Evolutionary conservation across 1,140 invertebrate species (phyloP).

Genomic region (Listronotus oregonensis): DNA sequence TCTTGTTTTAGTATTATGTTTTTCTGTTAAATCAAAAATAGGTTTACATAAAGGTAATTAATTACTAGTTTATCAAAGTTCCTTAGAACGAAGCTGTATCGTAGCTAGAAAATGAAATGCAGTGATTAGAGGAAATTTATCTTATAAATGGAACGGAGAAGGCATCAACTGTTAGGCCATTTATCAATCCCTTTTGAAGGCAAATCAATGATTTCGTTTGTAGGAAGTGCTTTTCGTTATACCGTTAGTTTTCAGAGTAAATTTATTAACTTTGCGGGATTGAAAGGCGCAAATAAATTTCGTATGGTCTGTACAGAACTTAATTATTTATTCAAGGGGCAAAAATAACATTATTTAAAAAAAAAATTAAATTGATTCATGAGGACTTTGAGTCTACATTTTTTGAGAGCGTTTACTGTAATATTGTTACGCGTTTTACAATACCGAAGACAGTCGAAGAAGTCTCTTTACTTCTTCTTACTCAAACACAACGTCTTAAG

Average conservation of each 20-base stretch:
- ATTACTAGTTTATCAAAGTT: slow-evolving; percentile 9
- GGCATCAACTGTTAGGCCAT: slow-evolving; percentile 22
- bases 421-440: too few species aligned
- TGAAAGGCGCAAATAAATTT: slow-evolving; percentile 8
- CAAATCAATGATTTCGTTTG: slow-evolving; percentile 22
- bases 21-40: too few species aligned
- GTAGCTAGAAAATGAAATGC: slow-evolving; percentile 18
- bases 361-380: too few species aligned
- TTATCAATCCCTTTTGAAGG: slow-evolving; percentile 28
- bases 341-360: too few species aligned
- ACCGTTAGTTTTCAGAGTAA: slow-evolving; percentile 23
- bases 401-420: too few species aligned
- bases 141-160: slow-evolving; percentile 21
- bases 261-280: slow-evolving; percentile 22
- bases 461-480: too few species aligned
- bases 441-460: too few species aligned
- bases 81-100: slow-evolving; percentile 17
- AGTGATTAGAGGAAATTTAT: slow-evolving; percentile 27
- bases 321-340: too few species aligned
- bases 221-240: slow-evolving; percentile 24
- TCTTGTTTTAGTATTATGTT: too few species aligned
- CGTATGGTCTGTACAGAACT: neutral
- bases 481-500: too few species aligned
- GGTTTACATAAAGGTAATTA: slow-evolving; percentile 12
- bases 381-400: too few species aligned